Evolutionary conservation across 53 echinoderm and acorn worm genomes (phyloP).

Genomic region (Patiria pectinifera): DNA sequence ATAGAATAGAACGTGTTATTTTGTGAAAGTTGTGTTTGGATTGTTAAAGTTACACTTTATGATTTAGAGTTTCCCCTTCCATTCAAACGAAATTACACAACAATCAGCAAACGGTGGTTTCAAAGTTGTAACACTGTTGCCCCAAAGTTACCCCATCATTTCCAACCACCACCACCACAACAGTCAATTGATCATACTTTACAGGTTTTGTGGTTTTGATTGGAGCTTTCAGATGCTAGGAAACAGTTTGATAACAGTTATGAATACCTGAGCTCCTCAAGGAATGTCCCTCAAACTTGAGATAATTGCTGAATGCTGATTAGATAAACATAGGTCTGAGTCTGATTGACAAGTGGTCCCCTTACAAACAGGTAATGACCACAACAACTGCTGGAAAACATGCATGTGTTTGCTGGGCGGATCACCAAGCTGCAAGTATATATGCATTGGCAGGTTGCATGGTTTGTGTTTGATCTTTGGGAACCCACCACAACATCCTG

Average conservation of each 20-base stretch:
- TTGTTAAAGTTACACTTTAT: no score
- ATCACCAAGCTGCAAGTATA: conserved; percentile 10
- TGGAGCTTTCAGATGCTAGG: background rate
- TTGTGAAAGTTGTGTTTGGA: no score
- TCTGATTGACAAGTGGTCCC: conserved; percentile 39
- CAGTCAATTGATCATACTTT: background rate
- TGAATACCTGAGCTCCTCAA: conserved; percentile 1
- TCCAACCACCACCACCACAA: background rate
- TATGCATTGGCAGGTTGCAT: conserved; percentile 39
- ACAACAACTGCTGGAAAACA: conserved; percentile 32
- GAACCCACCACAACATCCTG: conserved; percentile 27
- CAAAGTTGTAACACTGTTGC: background rate
- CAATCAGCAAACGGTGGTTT: background rate
- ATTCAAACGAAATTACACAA: background rate
- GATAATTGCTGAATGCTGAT: conserved; percentile 38
- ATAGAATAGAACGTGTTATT: no score
- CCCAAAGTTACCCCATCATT: background rate
- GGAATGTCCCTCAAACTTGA: background rate
- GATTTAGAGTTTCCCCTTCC: background rate
- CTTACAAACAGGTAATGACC: conserved; percentile 19
- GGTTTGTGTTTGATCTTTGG: conserved; percentile 38
- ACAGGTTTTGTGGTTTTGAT: background rate
- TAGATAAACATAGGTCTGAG: conserved; percentile 33
- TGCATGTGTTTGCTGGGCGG: conserved; percentile 42
- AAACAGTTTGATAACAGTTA: background rate